Percentiles rank a stretch among this genome's conserved stretches.
phyloP scores from a whole-genome alignment of 2,113 vertebrate species.

The Notechis scutatus region DNA sequence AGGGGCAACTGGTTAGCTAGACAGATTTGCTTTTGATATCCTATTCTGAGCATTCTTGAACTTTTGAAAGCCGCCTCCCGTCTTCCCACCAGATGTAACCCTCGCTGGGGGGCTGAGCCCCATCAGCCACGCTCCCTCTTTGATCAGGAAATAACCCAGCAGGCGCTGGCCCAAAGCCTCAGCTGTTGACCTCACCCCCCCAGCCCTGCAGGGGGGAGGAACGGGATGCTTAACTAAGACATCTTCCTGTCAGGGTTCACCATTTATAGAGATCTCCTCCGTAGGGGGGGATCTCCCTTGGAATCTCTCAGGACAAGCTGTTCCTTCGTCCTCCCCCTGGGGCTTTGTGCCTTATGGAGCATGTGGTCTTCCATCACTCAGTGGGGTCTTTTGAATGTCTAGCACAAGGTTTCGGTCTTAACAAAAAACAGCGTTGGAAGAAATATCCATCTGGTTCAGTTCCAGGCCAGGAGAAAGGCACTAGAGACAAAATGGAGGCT shows the following conservation, averaged over 20 bases:
- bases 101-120: not conserved
- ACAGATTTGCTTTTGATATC: not conserved
- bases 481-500: no score
- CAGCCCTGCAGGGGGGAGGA: conserved; percentile 29
- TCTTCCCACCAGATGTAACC: not conserved
- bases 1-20: not conserved
- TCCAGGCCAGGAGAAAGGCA: no score
- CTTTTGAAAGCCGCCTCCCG: no score
- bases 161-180: not conserved
- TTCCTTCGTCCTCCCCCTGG: not conserved
- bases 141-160: conserved; percentile 8
- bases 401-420: fast-evolving
- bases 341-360: not conserved
- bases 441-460: no score
- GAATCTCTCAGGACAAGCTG: fast-evolving
- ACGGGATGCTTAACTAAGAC: conserved; percentile 35
- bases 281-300: not conserved
- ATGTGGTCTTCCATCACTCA: not conserved
- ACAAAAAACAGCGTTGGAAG: no score
- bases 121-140: conserved; percentile 5
- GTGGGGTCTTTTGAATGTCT: not conserved
- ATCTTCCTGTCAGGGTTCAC: conserved; percentile 26
- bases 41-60: not conserved
- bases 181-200: not conserved
- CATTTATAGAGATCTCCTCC: conserved; percentile 8